These are phyloP conservation scores for Oenanthe melanoleuca DNA, from an alignment of 2,113 vertebrate genomes.

Conservation along the genomic window DNA sequence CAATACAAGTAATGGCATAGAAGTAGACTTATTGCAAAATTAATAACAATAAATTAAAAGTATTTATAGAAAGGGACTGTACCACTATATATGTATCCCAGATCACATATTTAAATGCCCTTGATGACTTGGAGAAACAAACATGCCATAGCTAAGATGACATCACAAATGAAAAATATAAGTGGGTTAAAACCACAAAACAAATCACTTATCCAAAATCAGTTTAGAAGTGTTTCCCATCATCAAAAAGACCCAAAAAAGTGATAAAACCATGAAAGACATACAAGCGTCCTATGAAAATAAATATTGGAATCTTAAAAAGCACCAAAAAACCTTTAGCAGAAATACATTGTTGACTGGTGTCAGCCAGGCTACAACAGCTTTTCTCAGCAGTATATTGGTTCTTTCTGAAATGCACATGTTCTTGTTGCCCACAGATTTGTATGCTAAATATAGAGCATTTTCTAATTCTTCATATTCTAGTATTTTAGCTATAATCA, in stretches of 20 bases:
- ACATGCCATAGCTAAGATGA: neutral
- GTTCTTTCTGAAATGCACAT: neutral
- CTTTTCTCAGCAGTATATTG: neutral
- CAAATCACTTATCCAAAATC: neutral
- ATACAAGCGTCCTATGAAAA: neutral
- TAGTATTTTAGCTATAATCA: neutral
- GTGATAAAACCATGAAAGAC: neutral
- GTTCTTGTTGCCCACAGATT: neutral
- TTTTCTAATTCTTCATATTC: neutral
- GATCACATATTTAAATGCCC: neutral
- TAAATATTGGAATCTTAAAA: neutral
- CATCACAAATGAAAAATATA: neutral
- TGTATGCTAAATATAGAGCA: neutral
- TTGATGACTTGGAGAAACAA: neutral
- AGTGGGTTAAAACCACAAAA: neutral
- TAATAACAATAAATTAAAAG: neutral
- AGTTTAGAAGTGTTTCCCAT: neutral
- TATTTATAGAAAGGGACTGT: neutral
- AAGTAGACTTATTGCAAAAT: neutral
- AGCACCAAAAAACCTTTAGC: neutral
- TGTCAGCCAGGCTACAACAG: neutral
- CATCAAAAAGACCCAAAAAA: neutral
- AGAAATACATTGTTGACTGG: neutral
- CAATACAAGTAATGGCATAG: neutral
- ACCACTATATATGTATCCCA: neutral